These are phyloP conservation scores for Catostomus latipinnis DNA, from an alignment of 2,797 vertebrate species.

Conservation along the genomic window DNA sequence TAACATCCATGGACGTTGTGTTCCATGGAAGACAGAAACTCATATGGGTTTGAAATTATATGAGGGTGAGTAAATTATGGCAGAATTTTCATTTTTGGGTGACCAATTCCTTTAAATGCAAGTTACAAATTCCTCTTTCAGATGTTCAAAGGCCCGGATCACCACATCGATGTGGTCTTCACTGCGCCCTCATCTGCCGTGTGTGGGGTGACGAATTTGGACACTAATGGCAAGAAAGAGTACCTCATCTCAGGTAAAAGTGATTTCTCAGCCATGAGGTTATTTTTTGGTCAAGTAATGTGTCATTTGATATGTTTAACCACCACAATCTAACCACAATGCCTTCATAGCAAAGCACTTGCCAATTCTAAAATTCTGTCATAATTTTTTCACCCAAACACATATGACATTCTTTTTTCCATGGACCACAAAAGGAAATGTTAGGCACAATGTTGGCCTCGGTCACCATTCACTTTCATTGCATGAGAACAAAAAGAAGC, in stretches of 20 bases:
- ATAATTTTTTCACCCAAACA: too few species aligned
- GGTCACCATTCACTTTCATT: too few species aligned
- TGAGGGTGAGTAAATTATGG: too few species aligned
- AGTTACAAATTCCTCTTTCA: slow-evolving; percentile 57
- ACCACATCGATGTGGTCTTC: slow-evolving; percentile 90
- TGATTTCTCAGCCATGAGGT: neutral
- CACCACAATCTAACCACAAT: slow-evolving; percentile 20
- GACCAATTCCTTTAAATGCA: too few species aligned
- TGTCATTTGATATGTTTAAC: slow-evolving; percentile 32
- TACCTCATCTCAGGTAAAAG: slow-evolving; percentile 93
- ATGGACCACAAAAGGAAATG: too few species aligned
- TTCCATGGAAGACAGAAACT: too few species aligned
- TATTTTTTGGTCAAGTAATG: slow-evolving; percentile 4
- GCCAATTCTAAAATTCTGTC: neutral
- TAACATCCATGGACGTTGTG: too few species aligned
- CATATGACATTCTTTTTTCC: too few species aligned
- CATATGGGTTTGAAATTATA: too few species aligned
- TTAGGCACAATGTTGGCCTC: too few species aligned
- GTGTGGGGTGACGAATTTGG: slow-evolving; percentile 90
- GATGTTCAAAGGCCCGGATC: slow-evolving; percentile 97
- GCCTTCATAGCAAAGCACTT: slow-evolving; percentile 32
- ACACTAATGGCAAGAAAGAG: slow-evolving; percentile 92
- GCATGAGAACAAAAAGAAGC: too few species aligned
- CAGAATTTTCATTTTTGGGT: too few species aligned
- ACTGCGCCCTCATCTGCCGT: slow-evolving; percentile 94